These are phyloP conservation scores for Thera obeliscata DNA, from an alignment of 2,888 invertebrate species.

Conservation along the genomic window DNA sequence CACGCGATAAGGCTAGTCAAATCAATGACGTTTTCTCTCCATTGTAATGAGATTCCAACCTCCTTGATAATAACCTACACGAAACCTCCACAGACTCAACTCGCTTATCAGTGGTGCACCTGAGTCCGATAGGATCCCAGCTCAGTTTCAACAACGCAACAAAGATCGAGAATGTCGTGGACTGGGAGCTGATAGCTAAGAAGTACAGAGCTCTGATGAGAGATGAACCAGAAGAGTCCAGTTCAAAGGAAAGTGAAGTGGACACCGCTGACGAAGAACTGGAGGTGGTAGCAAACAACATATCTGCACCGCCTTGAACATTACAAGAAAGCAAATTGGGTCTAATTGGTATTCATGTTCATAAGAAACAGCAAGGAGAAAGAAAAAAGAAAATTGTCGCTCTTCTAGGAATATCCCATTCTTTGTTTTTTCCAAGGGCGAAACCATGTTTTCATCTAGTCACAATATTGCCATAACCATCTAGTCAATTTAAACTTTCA, in stretches of 20 bases:
- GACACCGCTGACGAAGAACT: conserved; percentile 75
- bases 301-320: conserved; percentile 71
- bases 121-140: conserved; percentile 93
- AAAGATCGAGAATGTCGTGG: conserved; percentile 94
- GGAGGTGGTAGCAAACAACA: conserved; percentile 73
- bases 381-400: conserved; percentile 6
- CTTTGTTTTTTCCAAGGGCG: background rate
- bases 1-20: too few relatives aligned
- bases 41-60: too few relatives aligned
- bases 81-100: conserved; percentile 85
- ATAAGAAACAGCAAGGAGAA: background rate
- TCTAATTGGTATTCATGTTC: conserved; percentile 6
- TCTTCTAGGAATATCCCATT: conserved; percentile 22
- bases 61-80: background rate
- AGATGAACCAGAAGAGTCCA: conserved; percentile 72
- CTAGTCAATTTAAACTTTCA: background rate
- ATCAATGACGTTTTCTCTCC: too few relatives aligned
- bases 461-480: conserved; percentile 3
- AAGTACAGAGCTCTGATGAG: conserved; percentile 91
- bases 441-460: conserved; percentile 1
- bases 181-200: conserved; percentile 95
- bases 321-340: background rate
- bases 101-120: conserved; percentile 90
- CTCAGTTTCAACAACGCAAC: conserved; percentile 91
- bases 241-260: conserved; percentile 68